Base-by-base conservation (phyloP, 2,888 invertebrate species). In the Andrena dorsata region DNA sequence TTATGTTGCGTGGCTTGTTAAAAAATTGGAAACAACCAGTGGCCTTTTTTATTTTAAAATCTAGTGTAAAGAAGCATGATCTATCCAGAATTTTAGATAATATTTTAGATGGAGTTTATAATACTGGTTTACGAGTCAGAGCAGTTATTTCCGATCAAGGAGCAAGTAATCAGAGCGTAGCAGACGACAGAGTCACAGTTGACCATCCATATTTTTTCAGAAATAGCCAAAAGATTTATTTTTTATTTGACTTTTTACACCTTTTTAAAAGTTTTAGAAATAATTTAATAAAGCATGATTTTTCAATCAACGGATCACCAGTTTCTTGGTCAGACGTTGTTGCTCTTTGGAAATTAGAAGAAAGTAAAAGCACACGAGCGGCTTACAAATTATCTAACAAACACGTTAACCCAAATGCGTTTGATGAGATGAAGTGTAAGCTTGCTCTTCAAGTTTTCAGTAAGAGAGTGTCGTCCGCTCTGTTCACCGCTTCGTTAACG, bases 381-480 rank as follows among this genome's bases (percentile, higher is more conserved):
- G 35, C 35, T 8, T 35, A 35, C 8, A 35, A 35, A 35, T 35
- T 35, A 35, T 35, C 8, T 35, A 10, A 8, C 35, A 35, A 35
- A 35, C 35, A 35, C 8, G 35, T 35, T 35, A 35, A 35, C 8
- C 35, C 35, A 35, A 35, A 35, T 35, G 8, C 20, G n/a, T 8
- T 35, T 35, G 8, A 35, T 35, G 10, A 35, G 8, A 70, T 60
- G 60, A 71, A 71, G 16, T 71, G 16, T 61, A 71, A 61, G 32
- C 23, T 61, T 5, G 71, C 51, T 13, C 6, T 71, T 8, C 61
- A 61, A 61, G 32, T 61, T 8, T 61, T 71, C 30, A 61, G 58
- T 8, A 13, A n/a, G 28, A 35, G 23, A 3, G 69, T 69, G 13
- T 56, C 28, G 4, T 41, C 23, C 56, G 23, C 53, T 2, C 2